phyloP scores from a whole-genome alignment of 2,113 vertebrate genomes.

The Cercocebus atys region DNA sequence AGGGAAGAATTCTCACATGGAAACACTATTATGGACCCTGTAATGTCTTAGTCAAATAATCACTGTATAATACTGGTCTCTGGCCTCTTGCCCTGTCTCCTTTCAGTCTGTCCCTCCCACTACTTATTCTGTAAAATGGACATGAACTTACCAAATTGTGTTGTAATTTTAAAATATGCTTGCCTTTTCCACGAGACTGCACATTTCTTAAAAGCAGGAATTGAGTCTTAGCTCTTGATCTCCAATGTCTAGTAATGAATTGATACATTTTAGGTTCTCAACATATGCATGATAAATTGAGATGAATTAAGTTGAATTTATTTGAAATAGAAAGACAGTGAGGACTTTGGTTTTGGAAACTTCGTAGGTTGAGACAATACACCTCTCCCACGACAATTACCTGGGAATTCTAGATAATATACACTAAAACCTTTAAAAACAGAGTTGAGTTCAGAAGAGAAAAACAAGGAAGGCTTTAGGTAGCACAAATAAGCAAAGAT shows the following conservation, averaged over 20 bases:
- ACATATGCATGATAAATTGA: background rate
- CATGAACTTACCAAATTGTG: background rate
- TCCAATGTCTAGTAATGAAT: background rate
- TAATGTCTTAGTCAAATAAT: background rate
- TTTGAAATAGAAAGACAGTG: background rate
- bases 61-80: background rate
- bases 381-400: background rate
- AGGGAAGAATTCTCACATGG: background rate
- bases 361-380: background rate
- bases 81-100: background rate
- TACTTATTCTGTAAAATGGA: background rate
- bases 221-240: background rate
- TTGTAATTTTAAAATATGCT: background rate
- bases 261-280: background rate
- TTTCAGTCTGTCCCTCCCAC: background rate
- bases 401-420: background rate
- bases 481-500: background rate
- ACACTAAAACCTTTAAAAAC: background rate
- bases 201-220: background rate
- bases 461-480: background rate
- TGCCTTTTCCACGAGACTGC: background rate
- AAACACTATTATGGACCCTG: background rate
- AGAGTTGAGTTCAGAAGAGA: background rate
- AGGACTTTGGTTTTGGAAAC: background rate
- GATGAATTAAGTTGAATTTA: background rate